These are phyloP conservation scores for Harmothoe impar DNA, from an alignment of 2,888 invertebrate species.

Conservation along the genomic window DNA sequence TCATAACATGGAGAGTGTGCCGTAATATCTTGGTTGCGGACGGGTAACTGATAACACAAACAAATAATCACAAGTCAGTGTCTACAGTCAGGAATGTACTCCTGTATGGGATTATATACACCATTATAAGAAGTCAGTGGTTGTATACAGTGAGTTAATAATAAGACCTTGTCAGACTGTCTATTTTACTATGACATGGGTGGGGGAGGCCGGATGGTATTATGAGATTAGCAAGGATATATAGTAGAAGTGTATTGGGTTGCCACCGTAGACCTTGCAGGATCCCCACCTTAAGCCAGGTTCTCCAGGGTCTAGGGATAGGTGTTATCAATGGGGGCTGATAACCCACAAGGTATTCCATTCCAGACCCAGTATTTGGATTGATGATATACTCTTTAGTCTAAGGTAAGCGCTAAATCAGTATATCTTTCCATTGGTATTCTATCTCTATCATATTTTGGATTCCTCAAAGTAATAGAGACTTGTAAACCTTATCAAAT, in stretches of 20 bases:
- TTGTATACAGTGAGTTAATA: background rate
- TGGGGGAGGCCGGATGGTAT: background rate
- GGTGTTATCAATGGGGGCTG: background rate
- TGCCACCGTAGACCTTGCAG: background rate
- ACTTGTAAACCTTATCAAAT: background rate
- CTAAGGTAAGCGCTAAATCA: background rate
- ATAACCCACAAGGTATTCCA: background rate
- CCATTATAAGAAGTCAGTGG: too few relatives aligned
- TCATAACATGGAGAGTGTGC: too few relatives aligned
- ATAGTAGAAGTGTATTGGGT: background rate
- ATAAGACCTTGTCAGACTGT: background rate
- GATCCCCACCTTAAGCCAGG: background rate
- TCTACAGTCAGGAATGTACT: too few relatives aligned
- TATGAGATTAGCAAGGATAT: background rate
- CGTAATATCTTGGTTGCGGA: too few relatives aligned
- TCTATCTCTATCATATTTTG: background rate
- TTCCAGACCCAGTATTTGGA: background rate
- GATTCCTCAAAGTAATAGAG: background rate
- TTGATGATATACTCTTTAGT: background rate
- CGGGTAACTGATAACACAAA: too few relatives aligned
- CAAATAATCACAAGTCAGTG: too few relatives aligned
- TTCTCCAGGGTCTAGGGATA: background rate
- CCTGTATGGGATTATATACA: too few relatives aligned
- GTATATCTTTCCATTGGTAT: background rate
- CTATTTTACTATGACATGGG: background rate